A percentile compares a stretch with the other conserved stretches of the same genome.
These are phyloP conservation scores for Xylota sylvarum DNA, from an alignment of 2,888 invertebrate species.

Conservation along the genomic window DNA sequence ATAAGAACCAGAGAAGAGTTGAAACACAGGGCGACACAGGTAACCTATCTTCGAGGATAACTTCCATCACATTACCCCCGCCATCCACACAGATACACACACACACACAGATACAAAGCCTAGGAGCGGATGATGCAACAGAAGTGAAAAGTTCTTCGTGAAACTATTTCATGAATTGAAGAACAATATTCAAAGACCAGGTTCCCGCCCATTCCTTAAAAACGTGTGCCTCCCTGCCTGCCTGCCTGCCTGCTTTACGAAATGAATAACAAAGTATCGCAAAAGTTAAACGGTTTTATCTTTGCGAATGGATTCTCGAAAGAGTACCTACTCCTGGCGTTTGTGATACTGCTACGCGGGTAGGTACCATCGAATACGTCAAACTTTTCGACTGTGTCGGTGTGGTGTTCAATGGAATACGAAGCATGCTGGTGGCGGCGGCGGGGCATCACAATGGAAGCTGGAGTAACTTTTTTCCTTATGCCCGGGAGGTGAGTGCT, in stretches of 20 bases:
- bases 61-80: conserved; percentile 59
- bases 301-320: conserved; percentile 69
- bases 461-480: conserved; percentile 18
- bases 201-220: conserved; percentile 9
- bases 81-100: background rate
- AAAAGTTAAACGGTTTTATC: conserved; percentile 76
- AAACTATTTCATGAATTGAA: conserved; percentile 62
- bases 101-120: background rate
- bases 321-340: conserved; percentile 59
- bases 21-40: conserved; percentile 1
- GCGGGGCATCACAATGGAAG: conserved; percentile 13
- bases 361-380: conserved; percentile 49
- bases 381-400: conserved; percentile 69
- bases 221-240: conserved; percentile 9
- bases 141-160: conserved; percentile 57
- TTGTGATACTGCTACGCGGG: conserved; percentile 48
- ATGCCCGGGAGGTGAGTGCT: conserved; percentile 61
- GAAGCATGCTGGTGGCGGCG: conserved; percentile 9
- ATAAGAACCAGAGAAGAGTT: background rate
- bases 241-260: conserved; percentile 2
- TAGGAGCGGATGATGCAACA: background rate
- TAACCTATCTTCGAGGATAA: conserved; percentile 47
- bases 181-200: conserved; percentile 71
- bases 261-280: conserved; percentile 73
- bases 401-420: conserved; percentile 14